Conservation (phyloP, 2,113 vertebrate genomes). For the Semnornis frantzii region DNA sequence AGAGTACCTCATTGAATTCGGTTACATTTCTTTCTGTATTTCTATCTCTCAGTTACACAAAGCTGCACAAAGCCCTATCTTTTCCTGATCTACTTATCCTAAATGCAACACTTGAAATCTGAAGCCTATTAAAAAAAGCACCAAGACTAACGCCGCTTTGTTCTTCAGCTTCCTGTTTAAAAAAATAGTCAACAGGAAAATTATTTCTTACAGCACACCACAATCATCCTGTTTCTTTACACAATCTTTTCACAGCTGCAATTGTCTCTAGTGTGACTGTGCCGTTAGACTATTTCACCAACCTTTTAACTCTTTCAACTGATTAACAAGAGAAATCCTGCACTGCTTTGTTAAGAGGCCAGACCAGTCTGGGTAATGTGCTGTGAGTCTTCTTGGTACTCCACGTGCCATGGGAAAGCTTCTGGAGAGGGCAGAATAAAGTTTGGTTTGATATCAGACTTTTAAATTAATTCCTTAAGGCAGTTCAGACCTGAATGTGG, state of each 20-base stretch:
- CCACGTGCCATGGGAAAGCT: not conserved
- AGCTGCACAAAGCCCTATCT: not conserved
- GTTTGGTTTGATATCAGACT: not conserved
- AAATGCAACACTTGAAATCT: conserved; percentile 45
- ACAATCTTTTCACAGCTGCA: conserved; percentile 62
- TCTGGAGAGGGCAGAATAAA: not conserved
- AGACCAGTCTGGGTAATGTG: not conserved
- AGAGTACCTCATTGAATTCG: not conserved
- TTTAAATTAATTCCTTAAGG: not conserved
- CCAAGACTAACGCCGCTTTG: conserved; percentile 53
- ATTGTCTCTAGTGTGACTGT: conserved; percentile 19
- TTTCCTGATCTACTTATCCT: not conserved
- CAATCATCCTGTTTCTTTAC: conserved; percentile 75
- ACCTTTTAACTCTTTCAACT: conserved; percentile 6
- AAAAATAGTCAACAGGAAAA: conserved; percentile 79
- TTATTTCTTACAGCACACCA: conserved; percentile 72
- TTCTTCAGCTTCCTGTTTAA: conserved; percentile 73
- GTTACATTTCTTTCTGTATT: not conserved
- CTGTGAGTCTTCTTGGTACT: not conserved
- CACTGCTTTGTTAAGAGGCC: not conserved
- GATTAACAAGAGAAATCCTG: not conserved
- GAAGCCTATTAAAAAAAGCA: conserved; percentile 48
- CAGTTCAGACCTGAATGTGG: not conserved
- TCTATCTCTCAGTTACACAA: not conserved
- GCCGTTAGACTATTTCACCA: not conserved